Base-by-base conservation (phyloP, 2,888 invertebrate species). In the Autographa gamma region DNA sequence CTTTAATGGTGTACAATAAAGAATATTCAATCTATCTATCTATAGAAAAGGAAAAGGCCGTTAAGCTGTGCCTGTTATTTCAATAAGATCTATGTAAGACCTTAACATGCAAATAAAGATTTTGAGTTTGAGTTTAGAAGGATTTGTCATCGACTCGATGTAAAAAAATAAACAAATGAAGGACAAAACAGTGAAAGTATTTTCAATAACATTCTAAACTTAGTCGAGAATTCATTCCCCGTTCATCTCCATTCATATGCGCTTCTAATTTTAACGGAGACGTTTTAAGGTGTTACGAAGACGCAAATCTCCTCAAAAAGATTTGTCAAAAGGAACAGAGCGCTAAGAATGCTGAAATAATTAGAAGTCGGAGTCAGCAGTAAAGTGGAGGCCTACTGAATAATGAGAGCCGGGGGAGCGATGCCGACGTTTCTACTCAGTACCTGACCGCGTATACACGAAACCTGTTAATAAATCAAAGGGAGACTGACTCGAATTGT, bases 281-380 rank as follows among this genome's bases (percentile, higher is more conserved):
- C 79, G 70, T 83, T 78, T 77, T 79, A 68, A 75, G 71, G 76
- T 73, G 73, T 54, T 71, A 67, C 71, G 72, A 66, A 69, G 66
- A 69, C 69, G 79, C 67, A 83, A 77, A 83, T 85, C 73, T 76
- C 72, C 75, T 76, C 69, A 73, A 71, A 77, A 81, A 74, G 77
- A 85, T 85, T 81, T 82, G 85, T 84, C 79, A 85, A 85, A 84
- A 79, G 78, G 76, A 80, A 82, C 81, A 76, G 77, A 73, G 74
- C 71, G 76, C 86, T 79, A 82, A 82, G 85, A 82, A 81, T 85
- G 80, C 80, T 86, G 82, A 86, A 87, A 87, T 87, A 86, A 88
- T 88, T 88, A 88, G 82, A 85, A 82, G 77, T 74, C 67, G 77
- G 77, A 77, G 80, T 84, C 82, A 81, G 79, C 83, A 79, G 78